phyloP scores from a whole-genome alignment of 2,113 vertebrate species.

The Pseudolaguvia tuberculata region DNA sequence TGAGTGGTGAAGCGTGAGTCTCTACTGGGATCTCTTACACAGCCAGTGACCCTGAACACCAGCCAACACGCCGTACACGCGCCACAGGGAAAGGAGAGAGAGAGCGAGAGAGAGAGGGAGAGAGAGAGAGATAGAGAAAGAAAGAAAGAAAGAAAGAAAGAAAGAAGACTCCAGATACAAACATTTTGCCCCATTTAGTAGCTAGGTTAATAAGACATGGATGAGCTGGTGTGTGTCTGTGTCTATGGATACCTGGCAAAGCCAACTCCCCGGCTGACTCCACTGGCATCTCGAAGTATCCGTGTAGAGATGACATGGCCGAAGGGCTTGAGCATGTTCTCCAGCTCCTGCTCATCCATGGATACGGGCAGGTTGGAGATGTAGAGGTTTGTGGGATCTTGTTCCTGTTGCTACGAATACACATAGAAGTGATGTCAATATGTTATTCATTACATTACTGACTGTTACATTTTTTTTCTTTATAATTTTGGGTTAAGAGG shows the following conservation, averaged over 20 bases:
- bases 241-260: slow-evolving; percentile 63
- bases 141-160: background rate
- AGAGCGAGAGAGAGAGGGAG: slow-evolving; percentile 4
- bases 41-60: slow-evolving; percentile 67
- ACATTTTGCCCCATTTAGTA: background rate
- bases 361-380: slow-evolving; percentile 72
- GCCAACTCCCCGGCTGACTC: slow-evolving; percentile 71
- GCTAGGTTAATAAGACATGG: background rate
- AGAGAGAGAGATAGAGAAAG: background rate
- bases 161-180: background rate
- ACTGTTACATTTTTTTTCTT: background rate
- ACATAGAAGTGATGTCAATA: slow-evolving; percentile 16
- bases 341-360: slow-evolving; percentile 74
- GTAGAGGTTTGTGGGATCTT: slow-evolving; percentile 71
- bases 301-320: slow-evolving; percentile 72
- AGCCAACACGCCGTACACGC: slow-evolving; percentile 57
- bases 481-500: background rate
- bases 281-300: slow-evolving; percentile 70
- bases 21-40: slow-evolving; percentile 57
- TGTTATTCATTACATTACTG: background rate
- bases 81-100: slow-evolving; percentile 46
- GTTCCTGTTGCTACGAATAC: slow-evolving; percentile 57
- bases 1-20: slow-evolving; percentile 44
- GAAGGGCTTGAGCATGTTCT: slow-evolving; percentile 74
- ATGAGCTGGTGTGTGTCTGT: slow-evolving; percentile 5